A percentile compares a stretch with the other conserved stretches of the same genome.
Conservation (phyloP, 1,140 invertebrate genomes). For the Ceratosolen fusciceps region DNA sequence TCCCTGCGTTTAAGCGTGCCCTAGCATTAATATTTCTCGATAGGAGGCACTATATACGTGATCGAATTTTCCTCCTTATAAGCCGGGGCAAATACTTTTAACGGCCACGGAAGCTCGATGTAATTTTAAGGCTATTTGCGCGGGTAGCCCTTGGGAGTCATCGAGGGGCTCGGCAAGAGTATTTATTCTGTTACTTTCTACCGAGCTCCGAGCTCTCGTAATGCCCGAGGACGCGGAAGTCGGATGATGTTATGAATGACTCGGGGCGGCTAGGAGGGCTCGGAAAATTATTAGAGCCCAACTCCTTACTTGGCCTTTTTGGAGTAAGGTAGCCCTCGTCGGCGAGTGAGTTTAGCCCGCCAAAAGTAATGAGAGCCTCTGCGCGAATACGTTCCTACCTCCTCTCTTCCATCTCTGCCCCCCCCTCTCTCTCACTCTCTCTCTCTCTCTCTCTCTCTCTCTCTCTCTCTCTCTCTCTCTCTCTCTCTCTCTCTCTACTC, state of each 20-base stretch:
- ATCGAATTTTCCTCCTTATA: background rate
- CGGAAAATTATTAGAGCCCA: no score
- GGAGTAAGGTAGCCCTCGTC: constrained; percentile 1
- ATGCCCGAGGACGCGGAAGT: no score
- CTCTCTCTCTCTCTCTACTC: background rate
- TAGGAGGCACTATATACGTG: background rate
- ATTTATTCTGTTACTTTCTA: no score
- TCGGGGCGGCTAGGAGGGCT: no score
- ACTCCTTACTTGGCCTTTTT: background rate
- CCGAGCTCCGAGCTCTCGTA: no score
- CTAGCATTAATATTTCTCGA: background rate
- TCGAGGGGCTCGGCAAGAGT: no score
- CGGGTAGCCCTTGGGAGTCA: background rate
- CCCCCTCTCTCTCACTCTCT: background rate
- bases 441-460: background rate
- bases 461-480: background rate
- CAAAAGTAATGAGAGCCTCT: constrained; percentile 35
- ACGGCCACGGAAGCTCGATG: background rate
- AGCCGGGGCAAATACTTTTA: background rate
- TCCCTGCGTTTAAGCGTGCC: background rate
- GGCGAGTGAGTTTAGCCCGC: background rate
- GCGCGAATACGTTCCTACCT: constrained; percentile 11
- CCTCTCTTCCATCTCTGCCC: background rate
- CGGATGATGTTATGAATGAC: no score
- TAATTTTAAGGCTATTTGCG: background rate